Conservation (phyloP, 37 sponge, comb jelly and placozoan genomes). For the Halisarca cf. caerulea region DNA sequence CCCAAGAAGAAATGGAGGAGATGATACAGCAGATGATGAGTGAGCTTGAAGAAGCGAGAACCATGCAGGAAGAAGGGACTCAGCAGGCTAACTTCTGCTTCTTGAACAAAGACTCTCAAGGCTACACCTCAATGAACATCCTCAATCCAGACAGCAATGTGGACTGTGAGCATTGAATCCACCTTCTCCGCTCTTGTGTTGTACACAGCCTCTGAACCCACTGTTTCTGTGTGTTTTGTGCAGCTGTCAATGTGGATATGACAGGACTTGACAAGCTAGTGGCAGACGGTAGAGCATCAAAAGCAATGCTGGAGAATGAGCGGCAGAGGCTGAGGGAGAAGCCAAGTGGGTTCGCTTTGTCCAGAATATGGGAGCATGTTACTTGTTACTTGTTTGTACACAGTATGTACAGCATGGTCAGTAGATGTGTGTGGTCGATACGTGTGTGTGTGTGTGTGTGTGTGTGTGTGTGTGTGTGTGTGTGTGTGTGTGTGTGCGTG, state of each 20-base stretch:
- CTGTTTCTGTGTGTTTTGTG: background rate
- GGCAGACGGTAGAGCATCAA: background rate
- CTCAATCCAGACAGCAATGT: conserved; percentile 66
- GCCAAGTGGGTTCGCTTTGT: conserved; percentile 16
- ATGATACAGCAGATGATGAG: background rate
- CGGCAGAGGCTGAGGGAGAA: background rate
- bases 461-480: no score
- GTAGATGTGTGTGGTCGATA: no score
- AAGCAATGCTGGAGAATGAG: background rate
- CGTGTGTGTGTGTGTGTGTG: no score
- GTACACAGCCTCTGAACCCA: no score
- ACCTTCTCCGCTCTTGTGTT: no score
- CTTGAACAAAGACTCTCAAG: conserved; percentile 47
- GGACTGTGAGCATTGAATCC: conserved; percentile 7
- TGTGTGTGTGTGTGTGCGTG: no score
- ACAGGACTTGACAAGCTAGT: background rate
- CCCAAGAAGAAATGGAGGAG: conserved; percentile 9
- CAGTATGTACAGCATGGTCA: no score
- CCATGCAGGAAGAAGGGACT: conserved; percentile 15
- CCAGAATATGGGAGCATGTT: no score
- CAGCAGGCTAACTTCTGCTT: conserved; percentile 36
- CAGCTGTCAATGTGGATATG: background rate
- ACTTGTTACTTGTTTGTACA: no score
- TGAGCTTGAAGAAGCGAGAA: conserved; percentile 20
- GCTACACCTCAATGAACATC: conserved; percentile 53